phyloP scores from a whole-genome alignment of 2,797 vertebrate genomes.

The Squalus acanthias region DNA sequence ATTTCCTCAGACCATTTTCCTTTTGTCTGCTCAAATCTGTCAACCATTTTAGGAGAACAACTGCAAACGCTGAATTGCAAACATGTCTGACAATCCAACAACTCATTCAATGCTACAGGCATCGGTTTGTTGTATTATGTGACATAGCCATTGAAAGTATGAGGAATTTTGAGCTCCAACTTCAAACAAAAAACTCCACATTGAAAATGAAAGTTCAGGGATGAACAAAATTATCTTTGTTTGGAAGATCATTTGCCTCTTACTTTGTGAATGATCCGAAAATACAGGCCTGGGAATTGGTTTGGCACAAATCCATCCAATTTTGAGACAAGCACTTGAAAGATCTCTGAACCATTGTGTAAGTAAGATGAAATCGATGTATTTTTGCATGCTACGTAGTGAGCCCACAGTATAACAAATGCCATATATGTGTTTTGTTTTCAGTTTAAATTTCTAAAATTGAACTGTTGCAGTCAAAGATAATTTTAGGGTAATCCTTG shows the following conservation, averaged over 20 bases:
- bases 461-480: background rate
- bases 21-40: background rate
- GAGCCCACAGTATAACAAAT: background rate
- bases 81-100: background rate
- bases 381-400: background rate
- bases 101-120: background rate
- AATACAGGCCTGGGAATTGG: background rate
- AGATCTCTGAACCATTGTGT: background rate
- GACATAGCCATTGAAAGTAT: background rate
- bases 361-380: background rate
- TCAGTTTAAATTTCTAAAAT: background rate
- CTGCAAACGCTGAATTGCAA: background rate
- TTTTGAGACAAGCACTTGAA: background rate
- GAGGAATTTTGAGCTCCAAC: background rate
- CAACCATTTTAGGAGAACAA: background rate
- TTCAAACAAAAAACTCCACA: background rate
- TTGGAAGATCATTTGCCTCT: background rate
- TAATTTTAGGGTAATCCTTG: background rate
- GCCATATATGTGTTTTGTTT: background rate
- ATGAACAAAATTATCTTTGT: background rate
- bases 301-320: background rate
- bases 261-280: background rate
- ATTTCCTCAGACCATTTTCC: background rate
- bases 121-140: background rate
- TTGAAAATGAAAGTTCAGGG: background rate